Percentiles rank a stretch among this genome's conserved stretches.
These are phyloP conservation scores for Pyralis farinalis DNA, from an alignment of 2,888 invertebrate species.

Conservation along the genomic window DNA sequence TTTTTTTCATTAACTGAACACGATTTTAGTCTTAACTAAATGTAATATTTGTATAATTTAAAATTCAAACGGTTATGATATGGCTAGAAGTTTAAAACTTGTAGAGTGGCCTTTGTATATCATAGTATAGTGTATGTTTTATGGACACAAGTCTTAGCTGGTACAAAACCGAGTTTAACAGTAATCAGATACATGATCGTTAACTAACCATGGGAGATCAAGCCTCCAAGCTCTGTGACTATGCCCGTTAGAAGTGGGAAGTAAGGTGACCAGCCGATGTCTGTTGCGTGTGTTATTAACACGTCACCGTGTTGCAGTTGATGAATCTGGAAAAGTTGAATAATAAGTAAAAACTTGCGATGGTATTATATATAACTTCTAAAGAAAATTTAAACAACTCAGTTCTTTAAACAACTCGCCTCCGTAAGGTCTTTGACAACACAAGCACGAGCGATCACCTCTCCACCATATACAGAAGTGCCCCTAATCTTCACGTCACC, in stretches of 20 bases:
- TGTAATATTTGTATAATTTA: too few relatives aligned
- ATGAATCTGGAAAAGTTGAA: conserved; percentile 45
- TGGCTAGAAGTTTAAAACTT: too few relatives aligned
- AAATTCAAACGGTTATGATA: too few relatives aligned
- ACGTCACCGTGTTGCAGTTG: conserved; percentile 84
- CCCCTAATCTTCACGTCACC: conserved; percentile 70
- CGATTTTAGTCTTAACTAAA: too few relatives aligned
- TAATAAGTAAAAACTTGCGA: too few relatives aligned
- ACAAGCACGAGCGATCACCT: conserved; percentile 85
- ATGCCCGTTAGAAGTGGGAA: conserved; percentile 89
- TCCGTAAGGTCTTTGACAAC: conserved; percentile 85
- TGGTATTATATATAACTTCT: neutral
- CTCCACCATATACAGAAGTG: conserved; percentile 87
- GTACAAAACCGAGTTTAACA: too few relatives aligned
- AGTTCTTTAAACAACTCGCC: conserved; percentile 58
- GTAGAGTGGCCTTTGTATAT: too few relatives aligned
- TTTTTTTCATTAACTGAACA: too few relatives aligned
- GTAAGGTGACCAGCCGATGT: conserved; percentile 93
- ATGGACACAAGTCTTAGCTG: too few relatives aligned
- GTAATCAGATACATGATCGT: too few relatives aligned
- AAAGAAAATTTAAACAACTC: too few relatives aligned
- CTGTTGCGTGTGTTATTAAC: conserved; percentile 88
- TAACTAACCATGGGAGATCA: conserved; percentile 89
- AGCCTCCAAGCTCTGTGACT: conserved; percentile 90
- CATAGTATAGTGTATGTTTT: too few relatives aligned